phyloP scores from a whole-genome alignment of 2,888 invertebrate species.

The Acrobasis consociella region DNA sequence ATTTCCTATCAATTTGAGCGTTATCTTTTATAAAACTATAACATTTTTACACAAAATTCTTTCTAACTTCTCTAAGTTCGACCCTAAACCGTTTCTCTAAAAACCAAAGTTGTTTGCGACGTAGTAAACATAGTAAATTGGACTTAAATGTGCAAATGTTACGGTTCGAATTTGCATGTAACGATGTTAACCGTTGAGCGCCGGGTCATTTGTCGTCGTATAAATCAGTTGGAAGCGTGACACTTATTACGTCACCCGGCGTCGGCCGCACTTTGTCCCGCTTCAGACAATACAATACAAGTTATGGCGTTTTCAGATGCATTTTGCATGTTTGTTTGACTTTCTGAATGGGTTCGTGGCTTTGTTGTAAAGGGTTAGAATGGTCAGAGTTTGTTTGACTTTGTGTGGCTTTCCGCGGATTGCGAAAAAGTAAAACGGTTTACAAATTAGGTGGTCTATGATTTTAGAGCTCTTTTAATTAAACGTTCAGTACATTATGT shows the following conservation, averaged over 20 bases:
- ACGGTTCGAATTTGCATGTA: conserved; percentile 11
- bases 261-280: conserved; percentile 28
- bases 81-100: background rate
- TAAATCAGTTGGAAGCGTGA: conserved; percentile 33
- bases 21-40: background rate
- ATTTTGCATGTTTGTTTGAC: conserved; percentile 23
- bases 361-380: background rate
- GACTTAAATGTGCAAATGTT: background rate
- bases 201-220: conserved; percentile 31
- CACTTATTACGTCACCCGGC: conserved; percentile 34
- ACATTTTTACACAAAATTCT: background rate
- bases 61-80: background rate
- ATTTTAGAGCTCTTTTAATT: too few species aligned
- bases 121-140: background rate
- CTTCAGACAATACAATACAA: conserved; percentile 19
- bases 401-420: background rate
- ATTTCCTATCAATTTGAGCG: background rate
- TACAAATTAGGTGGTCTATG: too few species aligned
- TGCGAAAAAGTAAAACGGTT: too few species aligned
- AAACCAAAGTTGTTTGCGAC: background rate
- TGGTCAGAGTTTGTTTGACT: conserved; percentile 4
- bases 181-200: conserved; percentile 30
- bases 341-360: conserved; percentile 11
- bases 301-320: conserved; percentile 24
- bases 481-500: too few species aligned